A percentile compares a stretch with the other conserved stretches of the same genome.
Conservation (phyloP, 1,140 invertebrate species). For the Brachystomella parvula region DNA sequence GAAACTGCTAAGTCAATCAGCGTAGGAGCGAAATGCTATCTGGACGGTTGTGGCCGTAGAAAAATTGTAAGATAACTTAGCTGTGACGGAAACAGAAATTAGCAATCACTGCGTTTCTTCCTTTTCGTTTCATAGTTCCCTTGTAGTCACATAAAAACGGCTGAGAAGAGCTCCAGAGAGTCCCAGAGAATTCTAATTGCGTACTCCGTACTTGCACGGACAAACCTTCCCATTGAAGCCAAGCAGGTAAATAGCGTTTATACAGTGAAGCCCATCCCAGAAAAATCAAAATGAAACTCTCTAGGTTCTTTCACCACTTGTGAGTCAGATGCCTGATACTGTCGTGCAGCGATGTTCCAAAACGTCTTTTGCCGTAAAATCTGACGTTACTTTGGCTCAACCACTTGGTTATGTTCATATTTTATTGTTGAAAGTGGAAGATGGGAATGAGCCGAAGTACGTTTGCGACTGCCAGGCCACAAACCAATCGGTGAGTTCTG, state of each 20-base stretch:
- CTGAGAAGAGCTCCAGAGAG: conserved; percentile 56
- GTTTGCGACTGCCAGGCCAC: conserved; percentile 57
- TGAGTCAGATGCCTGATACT: conserved; percentile 45
- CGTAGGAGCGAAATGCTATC: conserved; percentile 21
- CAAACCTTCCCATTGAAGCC: conserved; percentile 56
- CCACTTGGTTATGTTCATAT: conserved; percentile 68
- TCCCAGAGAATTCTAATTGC: conserved; percentile 57
- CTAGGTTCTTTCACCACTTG: conserved; percentile 20
- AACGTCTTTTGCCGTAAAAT: conserved; percentile 68
- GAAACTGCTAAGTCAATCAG: neutral
- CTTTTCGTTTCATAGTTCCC: conserved; percentile 31
- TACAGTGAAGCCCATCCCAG: no score
- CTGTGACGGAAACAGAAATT: neutral
- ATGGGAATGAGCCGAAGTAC: conserved; percentile 54
- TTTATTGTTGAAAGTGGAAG: conserved; percentile 52
- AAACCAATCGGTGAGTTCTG: conserved; percentile 44
- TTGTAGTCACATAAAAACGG: conserved; percentile 63
- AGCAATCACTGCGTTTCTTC: conserved; percentile 4
- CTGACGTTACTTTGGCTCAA: conserved; percentile 58
- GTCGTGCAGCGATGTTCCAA: conserved; percentile 69
- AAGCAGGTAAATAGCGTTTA: no score
- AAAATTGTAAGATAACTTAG: conserved; percentile 7
- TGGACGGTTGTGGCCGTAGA: conserved; percentile 18
- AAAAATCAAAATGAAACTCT: conserved; percentile 1
- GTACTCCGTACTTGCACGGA: conserved; percentile 55